Conservation (phyloP, 2,888 invertebrate genomes). For the Drosophila austrosaltans region DNA sequence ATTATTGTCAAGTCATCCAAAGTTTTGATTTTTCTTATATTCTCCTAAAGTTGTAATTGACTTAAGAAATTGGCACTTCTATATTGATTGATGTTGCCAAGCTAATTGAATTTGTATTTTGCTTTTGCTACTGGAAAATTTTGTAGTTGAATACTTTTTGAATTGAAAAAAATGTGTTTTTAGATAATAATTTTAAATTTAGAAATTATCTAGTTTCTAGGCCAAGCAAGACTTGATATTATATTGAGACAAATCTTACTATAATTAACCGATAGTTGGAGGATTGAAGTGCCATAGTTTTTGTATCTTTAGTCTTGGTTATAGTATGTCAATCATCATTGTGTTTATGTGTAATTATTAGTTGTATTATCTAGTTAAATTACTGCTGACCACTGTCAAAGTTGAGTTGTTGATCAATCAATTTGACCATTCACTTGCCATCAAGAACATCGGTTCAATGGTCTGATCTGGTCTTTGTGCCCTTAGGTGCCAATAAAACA, state of each 20-base stretch:
- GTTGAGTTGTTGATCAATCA: slow-evolving; percentile 11
- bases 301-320: neutral
- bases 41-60: slow-evolving; percentile 8
- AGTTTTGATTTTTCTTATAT: neutral
- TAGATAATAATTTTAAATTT: too few species aligned
- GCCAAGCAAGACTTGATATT: too few species aligned
- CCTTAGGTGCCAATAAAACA: slow-evolving; percentile 29
- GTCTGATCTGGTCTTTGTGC: slow-evolving; percentile 24
- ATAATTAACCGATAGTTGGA: neutral
- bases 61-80: slow-evolving; percentile 16
- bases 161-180: too few species aligned
- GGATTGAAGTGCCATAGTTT: neutral
- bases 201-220: neutral
- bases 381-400: neutral
- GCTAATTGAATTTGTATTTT: neutral
- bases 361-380: neutral
- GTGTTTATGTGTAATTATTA: neutral
- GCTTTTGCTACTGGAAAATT: too few species aligned
- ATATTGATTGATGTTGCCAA: neutral
- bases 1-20: slow-evolving; percentile 10
- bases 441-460: slow-evolving; percentile 16
- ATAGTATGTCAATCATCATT: neutral
- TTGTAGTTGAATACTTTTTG: neutral
- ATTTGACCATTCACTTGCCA: slow-evolving; percentile 7
- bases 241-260: too few species aligned